Percentiles rank a stretch among this genome's conserved stretches.
phyloP scores from a whole-genome alignment of 2,113 vertebrate species.

The Elaphurus davidianus region DNA sequence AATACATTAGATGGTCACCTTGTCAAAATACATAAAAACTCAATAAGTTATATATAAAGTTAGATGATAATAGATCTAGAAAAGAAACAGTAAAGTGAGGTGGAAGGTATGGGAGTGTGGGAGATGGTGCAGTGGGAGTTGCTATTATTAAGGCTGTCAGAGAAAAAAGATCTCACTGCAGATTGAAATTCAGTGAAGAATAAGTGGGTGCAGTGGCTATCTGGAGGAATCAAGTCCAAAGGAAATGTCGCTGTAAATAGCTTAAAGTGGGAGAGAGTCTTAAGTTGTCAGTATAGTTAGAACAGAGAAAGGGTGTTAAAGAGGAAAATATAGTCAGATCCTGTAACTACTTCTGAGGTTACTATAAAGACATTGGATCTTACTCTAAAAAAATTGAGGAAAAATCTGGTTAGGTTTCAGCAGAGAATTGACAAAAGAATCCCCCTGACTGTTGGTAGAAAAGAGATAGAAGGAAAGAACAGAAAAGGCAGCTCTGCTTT shows the following conservation, averaged over 20 bases:
- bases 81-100: background rate
- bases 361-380: background rate
- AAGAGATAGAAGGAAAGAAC: background rate
- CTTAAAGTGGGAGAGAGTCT: background rate
- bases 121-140: too few species aligned
- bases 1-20: background rate
- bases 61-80: background rate
- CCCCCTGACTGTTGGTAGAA: background rate
- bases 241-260: background rate
- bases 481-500: background rate
- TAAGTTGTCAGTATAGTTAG: background rate
- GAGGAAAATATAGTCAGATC: background rate
- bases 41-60: background rate
- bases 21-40: background rate
- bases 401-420: background rate
- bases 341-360: background rate
- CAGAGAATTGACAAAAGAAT: background rate
- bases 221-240: background rate
- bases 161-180: background rate
- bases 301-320: background rate
- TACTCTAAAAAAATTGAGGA: background rate
- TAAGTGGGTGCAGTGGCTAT: fast-evolving
- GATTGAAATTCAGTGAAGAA: background rate
- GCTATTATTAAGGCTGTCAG: background rate
- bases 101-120: background rate